These are phyloP conservation scores for Argyresthia albistria DNA, from an alignment of 2,888 invertebrate genomes.

Conservation along the genomic window DNA sequence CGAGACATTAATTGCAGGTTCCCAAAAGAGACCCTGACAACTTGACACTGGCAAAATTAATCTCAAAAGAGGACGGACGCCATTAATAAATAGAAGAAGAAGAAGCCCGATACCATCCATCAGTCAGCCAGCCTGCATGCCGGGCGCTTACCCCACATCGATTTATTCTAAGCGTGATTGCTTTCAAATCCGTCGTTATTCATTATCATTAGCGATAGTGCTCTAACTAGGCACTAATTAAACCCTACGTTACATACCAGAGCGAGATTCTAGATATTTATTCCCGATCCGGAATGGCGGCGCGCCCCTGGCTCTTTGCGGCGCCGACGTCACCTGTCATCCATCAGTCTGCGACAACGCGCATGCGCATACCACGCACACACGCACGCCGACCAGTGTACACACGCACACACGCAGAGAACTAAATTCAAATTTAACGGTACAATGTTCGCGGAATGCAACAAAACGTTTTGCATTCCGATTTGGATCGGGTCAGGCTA, in stretches of 20 bases:
- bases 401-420: constrained; percentile 18
- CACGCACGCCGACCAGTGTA: constrained; percentile 12
- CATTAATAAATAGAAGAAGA: too few species aligned
- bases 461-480: constrained; percentile 42
- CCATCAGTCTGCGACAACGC: constrained; percentile 67
- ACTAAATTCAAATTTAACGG: constrained; percentile 65
- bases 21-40: too few species aligned
- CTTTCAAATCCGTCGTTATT: constrained; percentile 27
- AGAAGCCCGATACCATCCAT: too few species aligned
- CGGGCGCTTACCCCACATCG: background rate
- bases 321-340: constrained; percentile 67
- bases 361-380: constrained; percentile 44
- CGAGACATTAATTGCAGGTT: too few species aligned
- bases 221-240: constrained; percentile 30
- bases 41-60: too few species aligned
- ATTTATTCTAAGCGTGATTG: constrained; percentile 14
- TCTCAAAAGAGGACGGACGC: too few species aligned
- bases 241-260: constrained; percentile 26
- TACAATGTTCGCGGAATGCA: constrained; percentile 46
- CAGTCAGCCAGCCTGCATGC: too few species aligned
- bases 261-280: constrained; percentile 31
- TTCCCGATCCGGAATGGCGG: constrained; percentile 18
- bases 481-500: constrained; percentile 31
- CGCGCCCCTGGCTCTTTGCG: constrained; percentile 39
- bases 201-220: constrained; percentile 11